Conservation (phyloP, 2,113 vertebrate genomes). For the Echinops telfairi region DNA sequence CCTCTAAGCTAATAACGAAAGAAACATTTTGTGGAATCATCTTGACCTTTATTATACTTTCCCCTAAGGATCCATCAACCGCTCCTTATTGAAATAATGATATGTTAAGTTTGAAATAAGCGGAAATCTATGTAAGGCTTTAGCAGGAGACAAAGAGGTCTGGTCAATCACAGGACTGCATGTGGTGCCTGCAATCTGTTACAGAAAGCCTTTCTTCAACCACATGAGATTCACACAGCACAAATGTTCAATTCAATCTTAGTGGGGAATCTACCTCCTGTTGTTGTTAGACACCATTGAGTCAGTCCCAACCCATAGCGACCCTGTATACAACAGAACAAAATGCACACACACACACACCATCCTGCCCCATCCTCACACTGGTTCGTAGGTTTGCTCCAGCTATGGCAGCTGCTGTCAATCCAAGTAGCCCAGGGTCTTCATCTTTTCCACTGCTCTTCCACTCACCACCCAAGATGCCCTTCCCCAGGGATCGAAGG, state of each 20-base stretch:
- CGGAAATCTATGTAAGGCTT: background rate
- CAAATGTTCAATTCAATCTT: background rate
- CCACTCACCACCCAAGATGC: too few relatives aligned
- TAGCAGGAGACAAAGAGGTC: background rate
- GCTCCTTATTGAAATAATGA: background rate
- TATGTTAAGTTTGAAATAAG: background rate
- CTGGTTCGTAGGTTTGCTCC: too few relatives aligned
- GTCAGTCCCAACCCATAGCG: too few relatives aligned
- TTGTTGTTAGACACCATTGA: too few relatives aligned
- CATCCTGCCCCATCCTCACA: too few relatives aligned
- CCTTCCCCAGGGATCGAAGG: too few relatives aligned
- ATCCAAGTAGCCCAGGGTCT: too few relatives aligned
- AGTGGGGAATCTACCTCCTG: too few relatives aligned
- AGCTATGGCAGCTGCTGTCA: too few relatives aligned
- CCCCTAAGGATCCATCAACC: background rate
- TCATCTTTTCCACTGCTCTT: too few relatives aligned
- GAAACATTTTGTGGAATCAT: background rate
- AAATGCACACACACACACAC: too few relatives aligned
- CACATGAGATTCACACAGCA: conserved; percentile 15
- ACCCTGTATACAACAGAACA: too few relatives aligned
- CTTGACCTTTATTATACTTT: background rate
- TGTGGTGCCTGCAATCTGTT: background rate
- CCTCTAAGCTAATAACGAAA: background rate
- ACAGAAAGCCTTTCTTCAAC: background rate
- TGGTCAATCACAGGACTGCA: background rate